A percentile compares a stretch with the other conserved stretches of the same genome.
Evolutionary conservation across 2,888 invertebrate species (phyloP).

Genomic region (Sminthurinus aureus): DNA sequence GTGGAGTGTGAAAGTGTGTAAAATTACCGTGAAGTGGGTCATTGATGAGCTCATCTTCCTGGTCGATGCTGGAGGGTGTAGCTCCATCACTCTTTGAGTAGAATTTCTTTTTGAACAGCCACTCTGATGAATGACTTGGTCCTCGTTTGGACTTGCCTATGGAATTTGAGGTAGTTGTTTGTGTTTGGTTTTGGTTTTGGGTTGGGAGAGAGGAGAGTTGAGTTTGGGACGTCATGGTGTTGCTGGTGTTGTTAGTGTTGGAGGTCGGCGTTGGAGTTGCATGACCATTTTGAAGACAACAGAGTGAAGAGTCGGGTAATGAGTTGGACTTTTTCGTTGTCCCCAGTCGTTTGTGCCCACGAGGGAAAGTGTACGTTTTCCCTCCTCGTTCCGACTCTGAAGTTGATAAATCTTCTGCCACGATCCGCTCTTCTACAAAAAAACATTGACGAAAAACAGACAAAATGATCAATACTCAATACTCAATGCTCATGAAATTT

Average conservation of each 20-base stretch:
- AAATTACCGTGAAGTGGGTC: slow-evolving; percentile 26
- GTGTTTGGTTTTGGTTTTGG: too few species aligned
- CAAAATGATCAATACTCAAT: background rate
- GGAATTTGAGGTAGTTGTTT: background rate
- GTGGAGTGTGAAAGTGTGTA: background rate
- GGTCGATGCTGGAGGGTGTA: slow-evolving; percentile 32
- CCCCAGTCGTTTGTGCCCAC: slow-evolving; percentile 14
- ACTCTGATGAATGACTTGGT: slow-evolving; percentile 46
- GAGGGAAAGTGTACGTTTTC: slow-evolving; percentile 33
- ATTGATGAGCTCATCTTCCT: slow-evolving; percentile 7
- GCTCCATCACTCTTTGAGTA: slow-evolving; percentile 55
- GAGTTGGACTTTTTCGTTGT: slow-evolving; percentile 56
- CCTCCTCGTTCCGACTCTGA: slow-evolving; percentile 29
- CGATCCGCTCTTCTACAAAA: slow-evolving; percentile 18
- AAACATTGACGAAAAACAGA: background rate
- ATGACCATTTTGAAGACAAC: slow-evolving; percentile 47
- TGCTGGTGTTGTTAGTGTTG: too few species aligned
- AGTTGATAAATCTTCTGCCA: slow-evolving; percentile 31
- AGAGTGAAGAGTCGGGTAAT: slow-evolving; percentile 55
- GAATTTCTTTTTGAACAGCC: slow-evolving; percentile 56
- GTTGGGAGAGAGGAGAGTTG: background rate
- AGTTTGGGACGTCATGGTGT: background rate
- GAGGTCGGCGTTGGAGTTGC: background rate
- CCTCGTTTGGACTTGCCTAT: background rate
- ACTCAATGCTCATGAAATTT: too few species aligned